Percentiles rank a stretch among this genome's conserved stretches.
Evolutionary conservation across 2,888 invertebrate species (phyloP).

Genomic region (Aleiodes alternator): DNA sequence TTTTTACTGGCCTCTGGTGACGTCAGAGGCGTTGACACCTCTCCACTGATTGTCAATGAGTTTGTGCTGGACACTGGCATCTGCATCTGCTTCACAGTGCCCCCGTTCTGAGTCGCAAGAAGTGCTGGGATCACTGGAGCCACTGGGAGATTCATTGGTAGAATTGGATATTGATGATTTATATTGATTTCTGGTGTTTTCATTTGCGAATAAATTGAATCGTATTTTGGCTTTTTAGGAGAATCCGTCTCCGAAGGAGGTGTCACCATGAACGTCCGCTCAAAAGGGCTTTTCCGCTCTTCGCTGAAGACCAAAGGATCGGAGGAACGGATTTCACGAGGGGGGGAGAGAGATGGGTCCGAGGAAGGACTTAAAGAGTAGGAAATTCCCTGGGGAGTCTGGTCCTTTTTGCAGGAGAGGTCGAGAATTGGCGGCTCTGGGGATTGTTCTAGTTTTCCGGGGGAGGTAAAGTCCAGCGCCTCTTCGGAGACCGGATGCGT

Average conservation of each 20-base stretch:
- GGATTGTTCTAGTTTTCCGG: conserved; percentile 26
- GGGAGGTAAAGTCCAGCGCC: conserved; percentile 55
- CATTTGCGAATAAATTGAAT: conserved; percentile 53
- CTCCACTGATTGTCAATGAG: conserved; percentile 43
- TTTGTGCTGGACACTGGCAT: conserved; percentile 41
- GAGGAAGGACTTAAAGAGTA: conserved; percentile 51
- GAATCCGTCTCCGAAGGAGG: conserved; percentile 68
- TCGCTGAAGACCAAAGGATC: conserved; percentile 42
- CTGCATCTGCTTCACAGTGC: conserved; percentile 34
- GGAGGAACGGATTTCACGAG: conserved; percentile 29
- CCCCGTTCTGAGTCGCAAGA: conserved; percentile 31
- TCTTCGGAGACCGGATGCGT: conserved; percentile 16
- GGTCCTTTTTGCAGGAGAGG: conserved; percentile 64
- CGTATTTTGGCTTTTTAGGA: conserved; percentile 60
- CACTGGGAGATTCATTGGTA: conserved; percentile 53
- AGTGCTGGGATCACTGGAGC: conserved; percentile 40
- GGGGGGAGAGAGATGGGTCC: conserved; percentile 49
- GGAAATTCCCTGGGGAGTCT: conserved; percentile 26
- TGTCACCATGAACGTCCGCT: conserved; percentile 63
- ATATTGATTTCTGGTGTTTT: conserved; percentile 13
- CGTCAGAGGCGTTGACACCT: conserved; percentile 30
- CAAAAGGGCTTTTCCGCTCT: conserved; percentile 62
- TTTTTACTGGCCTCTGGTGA: conserved; percentile 71
- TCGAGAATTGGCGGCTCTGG: conserved; percentile 62
- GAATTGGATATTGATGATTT: conserved; percentile 43